These are phyloP conservation scores for Phasianus colchicus DNA, from an alignment of 2,113 vertebrate genomes.

Conservation along the genomic window DNA sequence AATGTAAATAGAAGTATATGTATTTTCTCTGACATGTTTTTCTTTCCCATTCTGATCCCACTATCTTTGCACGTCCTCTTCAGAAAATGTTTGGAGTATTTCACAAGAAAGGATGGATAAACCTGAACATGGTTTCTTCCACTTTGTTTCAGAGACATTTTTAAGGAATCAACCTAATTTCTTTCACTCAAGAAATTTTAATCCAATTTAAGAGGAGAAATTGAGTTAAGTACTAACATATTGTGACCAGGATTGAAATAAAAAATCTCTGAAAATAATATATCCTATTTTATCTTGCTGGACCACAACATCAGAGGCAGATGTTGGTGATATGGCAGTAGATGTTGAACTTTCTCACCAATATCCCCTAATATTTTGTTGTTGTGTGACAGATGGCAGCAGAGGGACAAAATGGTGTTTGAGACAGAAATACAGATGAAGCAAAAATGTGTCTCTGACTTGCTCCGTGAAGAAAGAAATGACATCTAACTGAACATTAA, in stretches of 20 bases:
- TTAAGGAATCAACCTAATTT: conserved; percentile 34
- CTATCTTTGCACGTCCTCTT: neutral
- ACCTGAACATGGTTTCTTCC: neutral
- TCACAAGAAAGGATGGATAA: neutral
- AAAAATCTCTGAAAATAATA: neutral
- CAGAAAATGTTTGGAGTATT: neutral
- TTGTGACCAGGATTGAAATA: neutral
- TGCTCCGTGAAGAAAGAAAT: too few relatives aligned
- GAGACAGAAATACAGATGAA: too few relatives aligned
- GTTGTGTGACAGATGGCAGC: too few relatives aligned
- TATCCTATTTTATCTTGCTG: too few relatives aligned
- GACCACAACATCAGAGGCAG: too few relatives aligned
- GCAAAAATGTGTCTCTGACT: too few relatives aligned
- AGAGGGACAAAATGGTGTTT: too few relatives aligned
- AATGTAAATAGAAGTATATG: neutral
- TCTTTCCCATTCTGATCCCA: neutral
- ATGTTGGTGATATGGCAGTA: too few relatives aligned
- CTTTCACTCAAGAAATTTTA: conserved; percentile 23
- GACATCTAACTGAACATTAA: too few relatives aligned
- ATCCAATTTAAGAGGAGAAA: conserved; percentile 29
- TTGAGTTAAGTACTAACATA: neutral
- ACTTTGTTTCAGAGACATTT: neutral
- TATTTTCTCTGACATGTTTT: neutral
- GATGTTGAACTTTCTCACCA: too few relatives aligned
- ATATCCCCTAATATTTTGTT: too few relatives aligned